A percentile compares a stretch with the other conserved stretches of the same genome.
These are phyloP conservation scores for Eupithecia dodoneata DNA, from an alignment of 2,888 invertebrate species.

Conservation along the genomic window DNA sequence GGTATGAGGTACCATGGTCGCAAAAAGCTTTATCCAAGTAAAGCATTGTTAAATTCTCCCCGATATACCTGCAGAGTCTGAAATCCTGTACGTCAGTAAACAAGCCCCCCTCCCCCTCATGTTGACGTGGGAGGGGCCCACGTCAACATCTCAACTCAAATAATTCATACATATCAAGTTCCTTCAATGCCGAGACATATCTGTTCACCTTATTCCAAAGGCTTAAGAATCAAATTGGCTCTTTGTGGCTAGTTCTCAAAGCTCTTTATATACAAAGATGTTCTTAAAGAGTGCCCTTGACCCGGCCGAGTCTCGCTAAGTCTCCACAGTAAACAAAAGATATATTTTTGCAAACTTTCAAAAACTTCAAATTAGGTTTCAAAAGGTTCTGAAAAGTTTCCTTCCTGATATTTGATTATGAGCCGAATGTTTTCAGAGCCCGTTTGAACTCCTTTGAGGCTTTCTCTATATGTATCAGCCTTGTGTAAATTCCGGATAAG, in stretches of 20 bases:
- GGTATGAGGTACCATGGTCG: no score
- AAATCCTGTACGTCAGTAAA: not conserved
- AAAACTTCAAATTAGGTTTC: slow-evolving; percentile 12
- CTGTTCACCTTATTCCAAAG: slow-evolving; percentile 7
- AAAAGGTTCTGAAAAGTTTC: not conserved
- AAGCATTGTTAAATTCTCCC: not conserved
- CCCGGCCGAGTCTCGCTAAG: slow-evolving; percentile 24
- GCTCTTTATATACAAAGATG: slow-evolving; percentile 38
- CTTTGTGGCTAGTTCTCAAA: not conserved
- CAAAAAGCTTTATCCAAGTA: not conserved
- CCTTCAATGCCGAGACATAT: not conserved
- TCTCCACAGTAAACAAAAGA: slow-evolving; percentile 38
- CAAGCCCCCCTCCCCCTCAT: no score
- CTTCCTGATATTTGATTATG: not conserved
- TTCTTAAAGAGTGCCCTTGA: slow-evolving; percentile 40
- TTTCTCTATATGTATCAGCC: not conserved
- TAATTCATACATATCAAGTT: not conserved
- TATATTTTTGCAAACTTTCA: slow-evolving; percentile 35
- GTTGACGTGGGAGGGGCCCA: no score
- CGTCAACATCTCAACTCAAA: slow-evolving; percentile 3
- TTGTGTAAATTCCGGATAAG: not conserved
- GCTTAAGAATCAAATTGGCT: slow-evolving; percentile 4
- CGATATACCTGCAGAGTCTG: not conserved
- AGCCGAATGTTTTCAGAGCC: not conserved
- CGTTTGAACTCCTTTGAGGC: not conserved